These are phyloP conservation scores for Podarcis muralis DNA, from an alignment of 2,113 vertebrate species.

Conservation along the genomic window DNA sequence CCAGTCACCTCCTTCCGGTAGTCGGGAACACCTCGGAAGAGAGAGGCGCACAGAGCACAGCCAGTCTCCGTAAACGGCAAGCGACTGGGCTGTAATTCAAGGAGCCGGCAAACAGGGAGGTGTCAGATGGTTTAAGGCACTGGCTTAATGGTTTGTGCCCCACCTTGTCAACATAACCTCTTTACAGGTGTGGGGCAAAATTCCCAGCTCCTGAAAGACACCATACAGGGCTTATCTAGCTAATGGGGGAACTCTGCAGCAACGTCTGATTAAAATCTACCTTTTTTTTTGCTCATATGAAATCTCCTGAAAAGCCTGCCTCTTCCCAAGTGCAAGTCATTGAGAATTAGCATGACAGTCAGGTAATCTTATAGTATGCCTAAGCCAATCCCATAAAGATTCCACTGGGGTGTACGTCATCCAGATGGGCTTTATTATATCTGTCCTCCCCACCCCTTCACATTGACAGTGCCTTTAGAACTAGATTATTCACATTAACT, in stretches of 20 bases:
- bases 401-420: constrained; percentile 48
- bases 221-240: not conserved
- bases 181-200: not conserved
- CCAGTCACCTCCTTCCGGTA: not conserved
- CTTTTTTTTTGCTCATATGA: not conserved
- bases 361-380: constrained; percentile 53
- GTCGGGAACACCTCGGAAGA: rapidly evolving
- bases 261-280: not conserved
- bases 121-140: not conserved
- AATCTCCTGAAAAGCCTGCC: constrained; percentile 32
- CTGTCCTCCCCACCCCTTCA: constrained; percentile 51
- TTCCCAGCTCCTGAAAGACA: constrained; percentile 1
- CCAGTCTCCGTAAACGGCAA: not conserved
- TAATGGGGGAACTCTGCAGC: not conserved
- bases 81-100: not conserved
- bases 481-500: constrained; percentile 60
- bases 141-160: not conserved
- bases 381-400: constrained; percentile 69
- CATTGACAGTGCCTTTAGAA: constrained; percentile 59
- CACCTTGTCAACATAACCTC: not conserved
- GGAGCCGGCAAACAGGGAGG: not conserved
- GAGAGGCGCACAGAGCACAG: too few relatives aligned
- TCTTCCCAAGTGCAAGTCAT: constrained; percentile 25
- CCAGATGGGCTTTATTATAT: constrained; percentile 60
- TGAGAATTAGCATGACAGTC: constrained; percentile 64